These are phyloP conservation scores for Plestiodon gilberti DNA, from an alignment of 2,113 vertebrate genomes.

Conservation along the genomic window DNA sequence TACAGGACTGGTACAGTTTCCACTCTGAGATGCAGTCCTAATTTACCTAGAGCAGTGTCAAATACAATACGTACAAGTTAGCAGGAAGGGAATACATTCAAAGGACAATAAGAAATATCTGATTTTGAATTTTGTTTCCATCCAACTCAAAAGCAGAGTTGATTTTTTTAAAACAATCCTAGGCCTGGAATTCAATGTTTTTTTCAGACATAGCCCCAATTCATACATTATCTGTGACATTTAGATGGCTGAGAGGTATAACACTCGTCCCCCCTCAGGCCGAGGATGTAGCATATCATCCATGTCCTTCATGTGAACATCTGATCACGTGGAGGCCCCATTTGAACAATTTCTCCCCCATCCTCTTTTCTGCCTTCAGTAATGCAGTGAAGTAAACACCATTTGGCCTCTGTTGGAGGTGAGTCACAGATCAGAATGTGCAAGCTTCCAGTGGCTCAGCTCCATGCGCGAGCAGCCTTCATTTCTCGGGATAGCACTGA, in stretches of 20 bases:
- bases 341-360: background rate
- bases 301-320: background rate
- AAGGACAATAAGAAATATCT: background rate
- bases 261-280: background rate
- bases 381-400: background rate
- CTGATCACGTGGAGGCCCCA: too few species aligned
- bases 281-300: background rate
- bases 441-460: background rate
- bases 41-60: background rate
- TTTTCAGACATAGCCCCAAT: background rate
- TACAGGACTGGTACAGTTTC: background rate
- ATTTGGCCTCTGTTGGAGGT: background rate
- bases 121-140: background rate
- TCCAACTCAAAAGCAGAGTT: background rate
- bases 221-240: background rate
- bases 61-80: rapidly evolving
- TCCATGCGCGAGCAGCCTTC: background rate
- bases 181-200: background rate
- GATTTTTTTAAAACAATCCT: background rate
- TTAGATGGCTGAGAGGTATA: background rate
- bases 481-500: rapidly evolving
- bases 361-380: background rate
- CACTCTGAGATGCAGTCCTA: background rate
- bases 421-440: background rate
- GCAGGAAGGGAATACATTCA: background rate